These are phyloP conservation scores for Nasonia longicornis DNA, from an alignment of 1,140 invertebrate genomes.

Conservation along the genomic window DNA sequence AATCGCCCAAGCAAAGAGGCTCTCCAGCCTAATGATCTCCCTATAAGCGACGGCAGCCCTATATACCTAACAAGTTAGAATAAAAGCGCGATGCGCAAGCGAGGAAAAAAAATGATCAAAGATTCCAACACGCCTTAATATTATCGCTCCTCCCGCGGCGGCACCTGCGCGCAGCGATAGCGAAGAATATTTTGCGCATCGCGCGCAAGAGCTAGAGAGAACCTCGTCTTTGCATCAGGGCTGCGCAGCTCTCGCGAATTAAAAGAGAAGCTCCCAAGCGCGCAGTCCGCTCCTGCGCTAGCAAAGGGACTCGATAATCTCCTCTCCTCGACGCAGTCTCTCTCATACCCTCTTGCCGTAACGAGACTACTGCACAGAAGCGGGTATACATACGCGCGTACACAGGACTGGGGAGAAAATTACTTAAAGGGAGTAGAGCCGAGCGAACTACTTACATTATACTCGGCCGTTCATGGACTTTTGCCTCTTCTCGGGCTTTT, in stretches of 20 bases:
- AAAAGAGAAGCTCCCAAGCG: background rate
- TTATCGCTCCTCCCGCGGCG: background rate
- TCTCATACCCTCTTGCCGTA: background rate
- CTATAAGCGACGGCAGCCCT: background rate
- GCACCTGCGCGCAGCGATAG: background rate
- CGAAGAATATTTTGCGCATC: background rate
- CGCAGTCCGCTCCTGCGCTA: background rate
- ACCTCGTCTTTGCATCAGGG: background rate
- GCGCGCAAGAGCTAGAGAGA: background rate
- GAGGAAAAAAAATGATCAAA: background rate
- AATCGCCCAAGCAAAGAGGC: background rate
- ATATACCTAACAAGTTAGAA: background rate
- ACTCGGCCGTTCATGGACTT: background rate
- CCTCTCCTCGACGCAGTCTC: background rate
- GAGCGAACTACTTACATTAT: slow-evolving; percentile 1
- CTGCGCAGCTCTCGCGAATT: background rate
- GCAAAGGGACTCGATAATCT: background rate
- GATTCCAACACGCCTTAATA: background rate
- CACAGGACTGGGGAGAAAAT: background rate
- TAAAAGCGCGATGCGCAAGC: background rate
- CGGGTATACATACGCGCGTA: background rate
- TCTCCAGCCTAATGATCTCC: background rate
- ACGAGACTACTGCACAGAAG: background rate
- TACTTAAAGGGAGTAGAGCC: background rate
- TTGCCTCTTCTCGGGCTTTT: background rate